A percentile compares a stretch with the other conserved stretches of the same genome.
These are phyloP conservation scores for Enchytraeus crypticus DNA, from an alignment of 2,888 invertebrate species.

Conservation along the genomic window DNA sequence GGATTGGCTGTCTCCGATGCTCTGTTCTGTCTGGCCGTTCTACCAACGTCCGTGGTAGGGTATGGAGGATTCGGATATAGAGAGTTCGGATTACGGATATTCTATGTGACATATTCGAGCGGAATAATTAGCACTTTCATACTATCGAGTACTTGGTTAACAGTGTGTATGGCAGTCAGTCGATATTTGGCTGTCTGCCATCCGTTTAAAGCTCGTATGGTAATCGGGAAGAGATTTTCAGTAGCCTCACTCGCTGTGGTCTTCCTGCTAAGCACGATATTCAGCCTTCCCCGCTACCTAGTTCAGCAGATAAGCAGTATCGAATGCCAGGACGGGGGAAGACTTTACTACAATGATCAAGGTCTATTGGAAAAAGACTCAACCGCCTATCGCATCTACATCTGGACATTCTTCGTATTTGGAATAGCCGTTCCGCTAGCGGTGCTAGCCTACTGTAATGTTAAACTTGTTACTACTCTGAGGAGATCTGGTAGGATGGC, in stretches of 20 bases:
- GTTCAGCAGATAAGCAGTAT: background rate
- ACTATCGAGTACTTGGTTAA: constrained; percentile 13
- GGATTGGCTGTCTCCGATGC: constrained; percentile 20
- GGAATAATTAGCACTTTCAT: constrained; percentile 5
- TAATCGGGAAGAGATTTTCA: background rate
- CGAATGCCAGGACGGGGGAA: background rate
- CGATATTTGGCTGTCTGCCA: constrained; percentile 7
- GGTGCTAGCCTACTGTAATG: constrained; percentile 1
- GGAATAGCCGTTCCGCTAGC: background rate
- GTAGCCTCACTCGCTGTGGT: constrained; percentile 1
- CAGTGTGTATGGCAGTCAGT: constrained; percentile 8
- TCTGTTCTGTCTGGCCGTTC: constrained; percentile 15
- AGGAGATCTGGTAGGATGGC: background rate
- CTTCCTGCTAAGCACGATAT: background rate
- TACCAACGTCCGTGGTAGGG: background rate
- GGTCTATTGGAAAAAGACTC: background rate
- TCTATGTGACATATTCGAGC: background rate
- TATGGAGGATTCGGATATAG: background rate
- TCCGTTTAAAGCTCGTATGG: background rate
- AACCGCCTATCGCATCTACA: background rate
- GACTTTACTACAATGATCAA: background rate
- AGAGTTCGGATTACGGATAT: background rate
- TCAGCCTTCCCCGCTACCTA: constrained; percentile 7
- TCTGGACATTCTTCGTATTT: constrained; percentile 1
- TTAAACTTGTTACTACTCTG: background rate